Evolutionary conservation across 2,113 vertebrate species (phyloP).

Genomic region (Anolis sagrei): DNA sequence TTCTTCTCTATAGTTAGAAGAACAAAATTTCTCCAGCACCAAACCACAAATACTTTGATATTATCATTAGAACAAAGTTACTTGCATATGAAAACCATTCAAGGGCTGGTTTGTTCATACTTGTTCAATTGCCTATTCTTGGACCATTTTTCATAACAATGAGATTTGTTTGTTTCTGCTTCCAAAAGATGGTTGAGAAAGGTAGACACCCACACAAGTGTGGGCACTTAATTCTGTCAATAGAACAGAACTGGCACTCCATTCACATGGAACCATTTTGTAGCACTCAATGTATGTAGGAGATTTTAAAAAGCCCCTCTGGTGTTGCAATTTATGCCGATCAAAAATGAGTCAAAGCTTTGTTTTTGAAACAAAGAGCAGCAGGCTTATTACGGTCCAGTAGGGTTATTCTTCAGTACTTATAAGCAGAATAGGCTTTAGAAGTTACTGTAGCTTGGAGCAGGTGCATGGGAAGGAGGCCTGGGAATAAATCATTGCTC

Average conservation of each 20-base stretch:
- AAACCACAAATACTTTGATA: neutral
- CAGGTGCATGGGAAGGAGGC: neutral
- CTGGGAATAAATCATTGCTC: neutral
- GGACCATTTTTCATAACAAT: neutral
- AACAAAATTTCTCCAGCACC: neutral
- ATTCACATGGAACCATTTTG: neutral
- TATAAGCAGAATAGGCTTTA: neutral
- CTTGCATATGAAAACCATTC: slow-evolving; percentile 1
- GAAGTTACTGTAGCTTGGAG: neutral
- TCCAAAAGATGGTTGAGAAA: neutral
- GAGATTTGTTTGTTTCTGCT: neutral
- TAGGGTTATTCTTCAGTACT: neutral
- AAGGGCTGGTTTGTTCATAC: neutral
- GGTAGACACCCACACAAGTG: neutral
- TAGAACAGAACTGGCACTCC: neutral
- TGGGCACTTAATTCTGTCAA: slow-evolving; percentile 1
- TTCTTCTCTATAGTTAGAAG: neutral
- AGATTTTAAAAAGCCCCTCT: neutral
- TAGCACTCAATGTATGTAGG: neutral
- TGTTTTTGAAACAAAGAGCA: neutral
- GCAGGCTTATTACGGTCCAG: neutral
- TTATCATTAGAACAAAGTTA: neutral
- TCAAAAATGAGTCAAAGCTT: slow-evolving; percentile 8
- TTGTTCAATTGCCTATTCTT: neutral
- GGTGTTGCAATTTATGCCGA: slow-evolving; percentile 2